Evolutionary conservation across 2,888 invertebrate species (phyloP), one percentile per base, ranked within the genome.

Genomic region (Epinotia ramella): DNA sequence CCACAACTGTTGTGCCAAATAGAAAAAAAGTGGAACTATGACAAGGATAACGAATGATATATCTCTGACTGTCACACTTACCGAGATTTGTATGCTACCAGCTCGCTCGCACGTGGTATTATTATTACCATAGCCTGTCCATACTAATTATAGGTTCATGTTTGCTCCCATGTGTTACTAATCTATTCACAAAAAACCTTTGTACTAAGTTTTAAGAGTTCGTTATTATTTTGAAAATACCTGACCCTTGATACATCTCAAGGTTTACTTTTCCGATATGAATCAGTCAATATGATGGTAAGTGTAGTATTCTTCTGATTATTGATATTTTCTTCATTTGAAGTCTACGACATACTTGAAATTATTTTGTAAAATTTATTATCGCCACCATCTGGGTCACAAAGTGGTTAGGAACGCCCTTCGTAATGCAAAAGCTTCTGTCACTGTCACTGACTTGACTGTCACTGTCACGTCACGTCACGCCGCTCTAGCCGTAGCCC

Each of bases 391-490:
- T 44, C 33, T 6, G 16, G 0, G 18, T 12, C 28, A 18, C 1
- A 69, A 7, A 7, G 6, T 33, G 33, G 33, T 33, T 33, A 33
- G 33, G 33, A 69, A 59, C 59, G 59, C 57, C 13, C 12, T 57
- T 65, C 13, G 44, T 24, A 56, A 64, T 44, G 65, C 57, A 65
- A 46, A 20, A 24, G 1, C 3, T n/a, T 9, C 56, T 12, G 24
- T 53, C 66, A 44, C 44, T 65, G 72, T 73, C 64, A 64, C 18
- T 73, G n/a, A n/a, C n/a, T n/a, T n/a, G n/a, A n/a, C 56, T 12
- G 24, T 53, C 66, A 44, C 44, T 65, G 72, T 73, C 64, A 64
- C 18, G n/a, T n/a, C n/a, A n/a, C 67, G 73, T 73, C 63, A 74
- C 57, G 57, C 69, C 68, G 44, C 44, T 57, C 44, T 40, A 57